Conservation (phyloP, 2,797 vertebrate species). For the Dendrocincla fuliginosa region DNA sequence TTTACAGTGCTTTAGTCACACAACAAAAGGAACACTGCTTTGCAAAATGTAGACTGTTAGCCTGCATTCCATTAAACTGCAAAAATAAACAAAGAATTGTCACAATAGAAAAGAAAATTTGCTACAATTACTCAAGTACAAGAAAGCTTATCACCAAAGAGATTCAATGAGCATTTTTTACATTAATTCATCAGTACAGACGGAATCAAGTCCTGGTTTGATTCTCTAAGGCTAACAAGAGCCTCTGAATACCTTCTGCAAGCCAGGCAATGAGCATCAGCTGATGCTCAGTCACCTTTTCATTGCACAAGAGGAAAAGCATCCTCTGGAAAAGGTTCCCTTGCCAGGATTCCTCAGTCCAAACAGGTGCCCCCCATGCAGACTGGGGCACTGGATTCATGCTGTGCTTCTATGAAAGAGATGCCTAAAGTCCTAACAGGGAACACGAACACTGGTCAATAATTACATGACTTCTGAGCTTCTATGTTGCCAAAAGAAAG, state of each 20-base stretch:
- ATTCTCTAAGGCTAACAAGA: not conserved
- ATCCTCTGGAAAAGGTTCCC: not conserved
- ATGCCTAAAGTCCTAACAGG: not conserved
- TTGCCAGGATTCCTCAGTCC: not conserved
- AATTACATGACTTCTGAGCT: not conserved
- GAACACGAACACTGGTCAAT: not conserved
- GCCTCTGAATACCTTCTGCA: not conserved
- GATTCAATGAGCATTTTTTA: not conserved
- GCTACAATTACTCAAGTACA: not conserved
- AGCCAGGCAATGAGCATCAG: not conserved
- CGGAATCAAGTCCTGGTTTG: not conserved
- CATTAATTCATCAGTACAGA: not conserved
- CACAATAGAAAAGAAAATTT: not conserved
- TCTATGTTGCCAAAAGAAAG: not conserved
- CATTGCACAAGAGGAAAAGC: not conserved
- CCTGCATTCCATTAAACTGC: not conserved
- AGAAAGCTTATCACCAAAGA: not conserved
- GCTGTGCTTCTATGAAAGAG: not conserved
- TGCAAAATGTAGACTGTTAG: not conserved
- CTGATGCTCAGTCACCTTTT: not conserved
- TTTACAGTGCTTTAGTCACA: conserved; percentile 30
- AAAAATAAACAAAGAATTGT: not conserved
- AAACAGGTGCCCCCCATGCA: not conserved
- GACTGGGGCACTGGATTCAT: not conserved
- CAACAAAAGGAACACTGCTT: not conserved